phyloP scores from a whole-genome alignment of 2,888 invertebrate genomes.

The Melieria picta region DNA sequence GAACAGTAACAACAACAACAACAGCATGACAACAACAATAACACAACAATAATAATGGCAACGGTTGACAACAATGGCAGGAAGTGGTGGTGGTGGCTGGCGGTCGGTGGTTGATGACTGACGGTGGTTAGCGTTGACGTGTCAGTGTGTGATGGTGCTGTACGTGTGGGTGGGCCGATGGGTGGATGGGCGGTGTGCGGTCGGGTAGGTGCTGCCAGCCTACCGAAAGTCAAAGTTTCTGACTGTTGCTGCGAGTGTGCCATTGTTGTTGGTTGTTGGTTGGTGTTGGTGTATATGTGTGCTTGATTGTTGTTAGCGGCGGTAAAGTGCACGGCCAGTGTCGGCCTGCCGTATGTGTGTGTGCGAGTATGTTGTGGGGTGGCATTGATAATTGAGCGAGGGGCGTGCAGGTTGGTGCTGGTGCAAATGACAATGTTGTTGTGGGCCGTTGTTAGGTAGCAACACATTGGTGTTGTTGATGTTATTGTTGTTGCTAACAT shows the following conservation, averaged over 20 bases:
- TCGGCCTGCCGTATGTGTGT: background rate
- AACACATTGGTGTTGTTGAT: background rate
- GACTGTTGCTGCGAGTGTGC: too few species aligned
- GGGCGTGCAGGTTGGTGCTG: too few species aligned
- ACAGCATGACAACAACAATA: slow-evolving; percentile 16
- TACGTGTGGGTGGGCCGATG: background rate
- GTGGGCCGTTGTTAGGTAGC: background rate
- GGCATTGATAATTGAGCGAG: background rate
- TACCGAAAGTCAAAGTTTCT: too few species aligned
- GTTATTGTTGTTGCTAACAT: slow-evolving; percentile 1
- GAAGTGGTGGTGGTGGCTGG: slow-evolving; percentile 12
- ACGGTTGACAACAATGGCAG: slow-evolving; percentile 30
- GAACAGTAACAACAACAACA: slow-evolving; percentile 18
- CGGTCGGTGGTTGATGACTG: slow-evolving; percentile 13
- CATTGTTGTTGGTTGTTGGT: too few species aligned
- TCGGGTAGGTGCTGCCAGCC: too few species aligned
- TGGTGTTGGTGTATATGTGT: background rate
- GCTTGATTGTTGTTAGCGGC: background rate
- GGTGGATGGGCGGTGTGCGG: background rate
- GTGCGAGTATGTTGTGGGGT: background rate
- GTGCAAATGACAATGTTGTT: background rate
- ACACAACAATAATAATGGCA: slow-evolving; percentile 30
- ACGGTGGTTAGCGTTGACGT: background rate
- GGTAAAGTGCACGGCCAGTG: too few species aligned
- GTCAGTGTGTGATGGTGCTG: background rate